phyloP scores from a whole-genome alignment of 2,797 vertebrate species.

The Mormyrus proboscirostris region DNA sequence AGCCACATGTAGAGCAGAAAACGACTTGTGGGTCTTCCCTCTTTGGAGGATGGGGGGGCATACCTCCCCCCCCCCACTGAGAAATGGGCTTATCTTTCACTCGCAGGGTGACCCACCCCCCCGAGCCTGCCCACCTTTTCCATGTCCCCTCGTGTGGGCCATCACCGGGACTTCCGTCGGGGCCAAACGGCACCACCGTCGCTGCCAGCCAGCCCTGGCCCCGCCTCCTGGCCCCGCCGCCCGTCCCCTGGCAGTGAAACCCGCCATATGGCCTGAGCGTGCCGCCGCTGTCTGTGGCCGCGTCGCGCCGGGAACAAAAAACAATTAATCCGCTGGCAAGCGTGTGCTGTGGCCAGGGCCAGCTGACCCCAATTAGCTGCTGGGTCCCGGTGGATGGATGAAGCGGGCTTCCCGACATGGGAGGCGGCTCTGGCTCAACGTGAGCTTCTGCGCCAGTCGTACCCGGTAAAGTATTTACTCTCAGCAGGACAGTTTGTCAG shows the following conservation, averaged over 20 bases:
- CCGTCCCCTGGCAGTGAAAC: background rate
- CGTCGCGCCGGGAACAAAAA: background rate
- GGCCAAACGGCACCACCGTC: background rate
- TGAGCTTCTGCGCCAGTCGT: background rate
- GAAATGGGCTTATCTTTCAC: background rate
- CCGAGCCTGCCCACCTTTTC: background rate
- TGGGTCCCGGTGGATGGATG: conserved; percentile 1
- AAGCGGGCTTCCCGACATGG: background rate
- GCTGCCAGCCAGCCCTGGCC: background rate
- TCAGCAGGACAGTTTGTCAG: conserved; percentile 4
- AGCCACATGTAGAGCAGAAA: background rate
- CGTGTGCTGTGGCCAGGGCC: background rate
- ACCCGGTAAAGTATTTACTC: background rate
- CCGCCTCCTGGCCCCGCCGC: background rate
- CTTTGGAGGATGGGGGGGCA: background rate
- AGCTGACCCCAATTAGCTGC: conserved; percentile 9
- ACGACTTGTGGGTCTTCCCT: background rate
- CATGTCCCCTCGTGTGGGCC: background rate
- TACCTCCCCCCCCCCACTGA: background rate
- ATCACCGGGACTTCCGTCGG: background rate
- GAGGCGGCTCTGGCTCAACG: background rate
- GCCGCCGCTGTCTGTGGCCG: background rate
- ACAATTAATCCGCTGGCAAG: background rate
- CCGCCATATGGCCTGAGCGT: background rate
- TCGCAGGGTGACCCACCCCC: background rate